Evolutionary conservation across 1,140 invertebrate species (phyloP), one percentile per base, ranked within the genome.

Genomic region (Adoxophyes honmai): DNA sequence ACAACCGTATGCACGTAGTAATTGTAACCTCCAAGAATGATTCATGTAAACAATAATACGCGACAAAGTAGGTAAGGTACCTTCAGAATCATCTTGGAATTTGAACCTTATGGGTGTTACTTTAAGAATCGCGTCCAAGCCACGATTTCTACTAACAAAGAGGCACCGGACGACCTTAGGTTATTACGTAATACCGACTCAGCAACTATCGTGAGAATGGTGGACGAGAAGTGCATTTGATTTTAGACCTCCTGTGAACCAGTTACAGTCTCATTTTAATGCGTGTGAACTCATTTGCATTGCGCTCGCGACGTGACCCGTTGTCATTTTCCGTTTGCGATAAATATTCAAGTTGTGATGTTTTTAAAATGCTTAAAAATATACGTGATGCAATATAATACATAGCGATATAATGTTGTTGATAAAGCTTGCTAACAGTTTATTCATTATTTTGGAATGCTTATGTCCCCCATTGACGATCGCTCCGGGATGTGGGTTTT

Each of bases 11-110:
- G 42, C 42, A 48, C 42, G 42, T 48, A 48, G 42, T 48, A 48
- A 48, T 48, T 48, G 42, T 48, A 48, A 48, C 42, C 42, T 48
- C 42, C 16, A 33, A 48, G 42, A 33, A 48, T 48, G 42, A 48
- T 18, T 48, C 42, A 48, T 18, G 21, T 28, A 28, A 44, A 44
- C 39, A 44, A 10, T 16, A 42, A 7, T 28, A 28, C 15, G 16
- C 39, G 39, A 48, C 42, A 48, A 48, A 21, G 10, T n/a, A n/a
- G n/a, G n/a, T n/a, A n/a, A n/a, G n/a, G n/a, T n/a, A n/a, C n/a
- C n/a, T n/a, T n/a, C n/a, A n/a, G n/a, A n/a, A n/a, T n/a, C n/a
- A n/a, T n/a, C n/a, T n/a, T n/a, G 5, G 3, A 48, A 48, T 13
- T 5, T 48, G 42, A 28, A 48, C 42, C 21, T 28, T 48, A 48